Evolutionary conservation across 2,888 invertebrate genomes (phyloP), one percentile per base, ranked within the genome.

Genomic region (Bellardia pandia): DNA sequence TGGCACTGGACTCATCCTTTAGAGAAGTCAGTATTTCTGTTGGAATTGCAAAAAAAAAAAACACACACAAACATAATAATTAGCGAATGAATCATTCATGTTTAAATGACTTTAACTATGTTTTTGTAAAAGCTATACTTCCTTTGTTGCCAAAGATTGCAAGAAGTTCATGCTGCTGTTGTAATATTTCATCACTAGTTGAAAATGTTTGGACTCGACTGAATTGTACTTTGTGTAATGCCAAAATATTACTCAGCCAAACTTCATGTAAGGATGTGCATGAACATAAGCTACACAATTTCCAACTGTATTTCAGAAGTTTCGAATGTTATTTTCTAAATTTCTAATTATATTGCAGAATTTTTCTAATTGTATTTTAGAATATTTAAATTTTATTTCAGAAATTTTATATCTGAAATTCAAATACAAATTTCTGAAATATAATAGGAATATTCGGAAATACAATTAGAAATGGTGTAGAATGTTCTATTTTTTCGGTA

Each of bases 241-340:
- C 83, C 77, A 84, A 84, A 84, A 72, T 78, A 48, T 84, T 58
- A n/a, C n/a, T 4, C 37, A 72, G 77, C 72, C 83, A 84, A 78
- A 72, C 3, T 48, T 23, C 56, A 58, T 75, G 48, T 51, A 48
- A 72, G 23, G 23, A 23, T 23, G 23, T 23, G 1, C 23, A 1
- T 23, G 23, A 23, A 23, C 23, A 23, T 23, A 23, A 23, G 23
- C 23, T 23, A 23, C 23, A 23, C 23, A 23, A 23, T 23, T 23
- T 23, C 23, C 23, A 23, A 23, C 23, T 23, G 23, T 23, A 23
- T 23, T 23, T 23, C 23, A 23, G 23, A 23, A 23, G 23, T 23
- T 23, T 23, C 0, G 23, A 0, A 23, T 23, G 0, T 0, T 23
- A 23, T 23, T 23, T 23, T 1, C 23, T 1, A 23, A 23, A 23